phyloP scores from a whole-genome alignment of 2,113 vertebrate species.

The Athene noctua region DNA sequence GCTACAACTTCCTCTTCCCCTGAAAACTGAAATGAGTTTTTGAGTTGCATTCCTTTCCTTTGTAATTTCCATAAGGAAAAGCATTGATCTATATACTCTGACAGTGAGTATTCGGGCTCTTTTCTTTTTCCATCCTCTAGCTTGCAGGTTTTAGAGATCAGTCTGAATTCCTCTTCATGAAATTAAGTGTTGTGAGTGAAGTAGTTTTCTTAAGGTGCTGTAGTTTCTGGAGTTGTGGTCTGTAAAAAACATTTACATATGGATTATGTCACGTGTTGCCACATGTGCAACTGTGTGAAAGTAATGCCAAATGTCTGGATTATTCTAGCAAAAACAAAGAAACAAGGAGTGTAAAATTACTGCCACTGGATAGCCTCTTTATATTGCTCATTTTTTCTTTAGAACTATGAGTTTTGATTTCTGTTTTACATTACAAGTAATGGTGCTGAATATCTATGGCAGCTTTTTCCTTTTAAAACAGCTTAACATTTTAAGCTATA shows the following conservation, averaged over 20 bases:
- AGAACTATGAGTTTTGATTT: background rate
- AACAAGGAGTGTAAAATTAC: background rate
- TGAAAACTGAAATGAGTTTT: background rate
- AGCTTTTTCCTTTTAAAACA: conserved; percentile 1
- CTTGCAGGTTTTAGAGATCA: background rate
- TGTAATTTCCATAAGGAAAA: background rate
- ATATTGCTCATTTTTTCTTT: background rate
- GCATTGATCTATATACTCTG: background rate
- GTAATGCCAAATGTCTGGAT: background rate
- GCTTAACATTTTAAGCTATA: background rate
- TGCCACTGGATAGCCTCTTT: background rate
- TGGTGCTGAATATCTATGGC: background rate
- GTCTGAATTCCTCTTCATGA: background rate
- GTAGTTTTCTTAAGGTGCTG: background rate
- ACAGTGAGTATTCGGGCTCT: background rate
- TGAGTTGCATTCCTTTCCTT: background rate
- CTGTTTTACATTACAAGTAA: background rate
- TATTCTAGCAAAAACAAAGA: background rate
- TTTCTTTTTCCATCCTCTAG: background rate
- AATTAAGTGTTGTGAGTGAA: background rate
- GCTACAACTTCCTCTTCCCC: background rate
- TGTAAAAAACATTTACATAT: background rate
- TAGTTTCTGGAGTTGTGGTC: background rate
- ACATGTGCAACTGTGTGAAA: background rate
- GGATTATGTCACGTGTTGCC: background rate